Evolutionary conservation across 1,140 invertebrate genomes (phyloP).

Genomic region (Laodelphax striatellus): DNA sequence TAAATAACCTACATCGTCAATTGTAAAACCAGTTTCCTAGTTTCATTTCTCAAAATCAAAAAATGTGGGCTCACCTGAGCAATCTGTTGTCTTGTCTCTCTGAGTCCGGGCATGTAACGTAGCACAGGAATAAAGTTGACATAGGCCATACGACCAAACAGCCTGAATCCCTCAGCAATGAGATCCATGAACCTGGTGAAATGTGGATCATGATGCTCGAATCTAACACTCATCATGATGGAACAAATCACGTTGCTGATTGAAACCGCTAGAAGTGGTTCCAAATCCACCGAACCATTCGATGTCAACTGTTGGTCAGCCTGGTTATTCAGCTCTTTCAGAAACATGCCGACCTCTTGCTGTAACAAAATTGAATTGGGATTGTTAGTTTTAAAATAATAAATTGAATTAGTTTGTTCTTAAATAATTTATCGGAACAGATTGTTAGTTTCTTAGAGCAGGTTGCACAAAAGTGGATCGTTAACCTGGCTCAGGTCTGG

Average conservation of each 20-base stretch:
- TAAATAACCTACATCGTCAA: too few species aligned
- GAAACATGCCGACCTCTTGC: constrained; percentile 65
- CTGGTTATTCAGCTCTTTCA: constrained; percentile 42
- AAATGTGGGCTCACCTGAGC: constrained; percentile 36
- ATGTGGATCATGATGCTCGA: constrained; percentile 57
- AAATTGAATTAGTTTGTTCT: too few species aligned
- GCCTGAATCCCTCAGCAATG: constrained; percentile 78
- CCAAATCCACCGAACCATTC: constrained; percentile 51
- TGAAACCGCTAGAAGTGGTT: constrained; percentile 58
- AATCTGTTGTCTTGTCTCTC: constrained; percentile 59
- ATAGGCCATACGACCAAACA: constrained; percentile 55
- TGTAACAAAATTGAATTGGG: constrained; percentile 28
- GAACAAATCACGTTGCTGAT: constrained; percentile 87
- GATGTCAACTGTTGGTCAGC: too few species aligned
- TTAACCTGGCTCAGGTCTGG: too few species aligned
- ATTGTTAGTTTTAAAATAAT: not conserved
- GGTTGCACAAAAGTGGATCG: too few species aligned
- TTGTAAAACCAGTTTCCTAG: too few species aligned
- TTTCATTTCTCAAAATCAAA: too few species aligned
- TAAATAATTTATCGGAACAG: too few species aligned
- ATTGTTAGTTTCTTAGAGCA: too few species aligned
- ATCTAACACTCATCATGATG: constrained; percentile 78
- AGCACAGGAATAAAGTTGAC: constrained; percentile 56
- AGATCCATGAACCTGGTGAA: constrained; percentile 69
- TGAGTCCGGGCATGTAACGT: constrained; percentile 62